Percentiles rank a stretch among this genome's conserved stretches.
These are phyloP conservation scores for Esox niger DNA, from an alignment of 2,113 vertebrate species.

Conservation along the genomic window DNA sequence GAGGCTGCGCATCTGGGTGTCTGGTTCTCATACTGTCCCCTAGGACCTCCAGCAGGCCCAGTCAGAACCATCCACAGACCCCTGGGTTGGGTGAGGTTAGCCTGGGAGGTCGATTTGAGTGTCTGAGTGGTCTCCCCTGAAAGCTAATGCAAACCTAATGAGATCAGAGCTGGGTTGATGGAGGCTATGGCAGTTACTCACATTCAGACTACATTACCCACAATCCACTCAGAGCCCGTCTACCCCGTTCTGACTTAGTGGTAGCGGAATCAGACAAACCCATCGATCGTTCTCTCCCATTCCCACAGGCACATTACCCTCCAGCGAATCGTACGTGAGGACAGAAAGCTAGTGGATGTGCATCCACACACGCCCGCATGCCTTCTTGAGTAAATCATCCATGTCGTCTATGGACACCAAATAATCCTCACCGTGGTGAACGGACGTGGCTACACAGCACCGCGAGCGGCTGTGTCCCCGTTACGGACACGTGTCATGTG, in stretches of 20 bases:
- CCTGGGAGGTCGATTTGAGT: neutral
- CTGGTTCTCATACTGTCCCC: neutral
- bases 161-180: slow-evolving; percentile 87
- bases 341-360: neutral
- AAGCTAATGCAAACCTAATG: slow-evolving; percentile 89
- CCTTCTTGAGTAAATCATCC: too few relatives aligned
- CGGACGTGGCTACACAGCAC: too few relatives aligned
- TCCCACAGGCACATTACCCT: neutral
- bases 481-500: too few relatives aligned
- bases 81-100: neutral
- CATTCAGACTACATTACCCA: slow-evolving; percentile 88
- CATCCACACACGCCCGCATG: too few relatives aligned
- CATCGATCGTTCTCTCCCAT: neutral
- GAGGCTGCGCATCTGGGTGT: neutral
- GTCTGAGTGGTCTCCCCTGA: slow-evolving; percentile 63
- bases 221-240: slow-evolving; percentile 91
- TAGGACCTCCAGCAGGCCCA: neutral
- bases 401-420: too few relatives aligned
- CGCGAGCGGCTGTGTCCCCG: too few relatives aligned
- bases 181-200: slow-evolving; percentile 82
- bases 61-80: neutral
- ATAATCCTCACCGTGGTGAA: too few relatives aligned
- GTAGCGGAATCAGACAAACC: neutral
- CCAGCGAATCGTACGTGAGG: slow-evolving; percentile 30
- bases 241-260: slow-evolving; percentile 43